These are phyloP conservation scores for Microcebus tavaratra DNA, from an alignment of 2,113 vertebrate genomes.

Conservation along the genomic window DNA sequence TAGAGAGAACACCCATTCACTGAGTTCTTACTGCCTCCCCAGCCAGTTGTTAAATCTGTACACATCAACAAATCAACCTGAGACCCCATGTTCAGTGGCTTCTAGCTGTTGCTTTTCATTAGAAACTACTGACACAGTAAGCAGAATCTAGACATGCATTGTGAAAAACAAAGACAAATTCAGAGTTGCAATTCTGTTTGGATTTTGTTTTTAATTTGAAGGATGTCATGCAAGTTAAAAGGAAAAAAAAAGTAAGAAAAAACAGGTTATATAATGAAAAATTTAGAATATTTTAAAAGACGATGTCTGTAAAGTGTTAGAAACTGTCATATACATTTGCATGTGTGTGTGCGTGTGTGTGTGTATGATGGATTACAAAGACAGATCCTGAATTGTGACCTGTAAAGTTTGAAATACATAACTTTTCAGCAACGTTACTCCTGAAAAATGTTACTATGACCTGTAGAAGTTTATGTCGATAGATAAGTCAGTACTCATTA, in stretches of 20 bases:
- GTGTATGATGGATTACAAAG: not conserved
- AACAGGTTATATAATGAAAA: not conserved
- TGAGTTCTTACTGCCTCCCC: not conserved
- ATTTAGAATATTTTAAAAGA: not conserved
- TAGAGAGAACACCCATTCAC: not conserved
- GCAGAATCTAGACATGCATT: not conserved
- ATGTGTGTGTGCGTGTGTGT: not conserved
- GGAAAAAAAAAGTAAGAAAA: not conserved
- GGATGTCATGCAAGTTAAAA: not conserved
- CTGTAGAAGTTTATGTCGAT: not conserved
- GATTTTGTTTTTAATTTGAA: not conserved
- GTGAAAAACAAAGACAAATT: not conserved
- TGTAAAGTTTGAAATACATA: conserved; percentile 57
- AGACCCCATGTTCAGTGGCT: not conserved
- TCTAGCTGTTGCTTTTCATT: not conserved
- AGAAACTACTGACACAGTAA: not conserved
- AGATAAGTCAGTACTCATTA: conserved; percentile 52
- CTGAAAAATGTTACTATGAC: conserved; percentile 36
- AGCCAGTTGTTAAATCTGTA: not conserved
- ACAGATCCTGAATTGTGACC: conserved; percentile 13
- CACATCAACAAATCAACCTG: not conserved
- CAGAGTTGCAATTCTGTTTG: not conserved
- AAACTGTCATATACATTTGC: not conserved
- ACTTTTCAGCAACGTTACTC: not conserved
- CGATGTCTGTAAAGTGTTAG: not conserved